These are phyloP conservation scores for Oreocharis arfaki DNA, from an alignment of 2,113 vertebrate species.

Conservation along the genomic window DNA sequence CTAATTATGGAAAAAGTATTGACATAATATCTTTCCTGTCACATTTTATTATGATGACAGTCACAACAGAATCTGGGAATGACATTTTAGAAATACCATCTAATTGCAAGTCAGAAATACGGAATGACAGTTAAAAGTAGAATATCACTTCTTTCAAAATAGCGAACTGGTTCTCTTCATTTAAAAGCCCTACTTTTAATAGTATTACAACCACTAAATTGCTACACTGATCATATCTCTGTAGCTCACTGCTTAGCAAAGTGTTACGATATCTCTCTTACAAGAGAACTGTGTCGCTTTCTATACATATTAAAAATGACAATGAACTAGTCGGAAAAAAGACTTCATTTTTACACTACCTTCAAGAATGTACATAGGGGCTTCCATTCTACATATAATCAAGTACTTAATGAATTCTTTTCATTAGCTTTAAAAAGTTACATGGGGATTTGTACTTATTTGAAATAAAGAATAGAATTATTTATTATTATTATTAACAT, in stretches of 20 bases:
- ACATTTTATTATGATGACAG: conserved; percentile 83
- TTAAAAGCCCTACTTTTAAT: conserved; percentile 62
- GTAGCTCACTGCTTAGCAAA: conserved; percentile 20
- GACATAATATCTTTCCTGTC: conserved; percentile 89
- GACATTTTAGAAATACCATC: conserved; percentile 74
- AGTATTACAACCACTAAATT: conserved; percentile 55
- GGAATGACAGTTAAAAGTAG: conserved; percentile 75
- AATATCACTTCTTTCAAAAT: conserved; percentile 71
- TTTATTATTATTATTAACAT: background rate
- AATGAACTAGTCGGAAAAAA: background rate
- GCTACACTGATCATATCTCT: conserved; percentile 29
- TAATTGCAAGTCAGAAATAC: conserved; percentile 78
- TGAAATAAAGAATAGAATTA: background rate
- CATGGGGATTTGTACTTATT: background rate
- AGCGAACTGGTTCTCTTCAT: conserved; percentile 54
- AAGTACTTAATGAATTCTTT: background rate
- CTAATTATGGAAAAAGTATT: conserved; percentile 89
- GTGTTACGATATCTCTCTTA: conserved; percentile 8
- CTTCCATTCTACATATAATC: background rate
- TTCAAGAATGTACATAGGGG: background rate
- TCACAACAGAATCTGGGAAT: conserved; percentile 68
- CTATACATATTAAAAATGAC: background rate
- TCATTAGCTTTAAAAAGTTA: background rate
- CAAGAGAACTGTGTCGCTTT: background rate
- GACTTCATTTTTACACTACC: background rate